These are phyloP conservation scores for Ommatoiulus sabulosus DNA, from an alignment of 2,888 invertebrate genomes.

Conservation along the genomic window DNA sequence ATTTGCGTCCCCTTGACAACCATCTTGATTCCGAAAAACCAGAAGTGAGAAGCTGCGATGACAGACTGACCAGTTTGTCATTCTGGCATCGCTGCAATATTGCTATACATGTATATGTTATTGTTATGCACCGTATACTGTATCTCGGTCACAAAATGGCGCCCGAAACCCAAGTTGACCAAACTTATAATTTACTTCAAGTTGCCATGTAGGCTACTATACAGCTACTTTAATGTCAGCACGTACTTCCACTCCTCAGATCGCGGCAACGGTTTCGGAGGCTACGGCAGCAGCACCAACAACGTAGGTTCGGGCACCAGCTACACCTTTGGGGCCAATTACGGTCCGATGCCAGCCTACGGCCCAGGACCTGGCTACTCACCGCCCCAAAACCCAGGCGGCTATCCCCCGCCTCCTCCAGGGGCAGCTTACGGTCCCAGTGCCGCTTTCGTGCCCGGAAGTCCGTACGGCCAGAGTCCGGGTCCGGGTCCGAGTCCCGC, in stretches of 20 bases:
- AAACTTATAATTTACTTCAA: not conserved
- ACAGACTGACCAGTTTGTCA: too few relatives aligned
- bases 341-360: constrained; percentile 57
- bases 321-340: constrained; percentile 56
- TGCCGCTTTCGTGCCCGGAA: not conserved
- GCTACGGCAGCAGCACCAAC: constrained; percentile 58
- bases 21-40: too few relatives aligned
- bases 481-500: constrained; percentile 40
- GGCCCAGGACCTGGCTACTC: constrained; percentile 56
- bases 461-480: constrained; percentile 41
- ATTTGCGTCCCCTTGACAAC: too few relatives aligned
- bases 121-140: too few relatives aligned
- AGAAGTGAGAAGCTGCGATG: too few relatives aligned
- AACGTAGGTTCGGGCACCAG: constrained; percentile 58
- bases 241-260: constrained; percentile 47
- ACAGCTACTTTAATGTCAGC: not conserved
- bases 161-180: not conserved
- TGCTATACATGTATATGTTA: too few relatives aligned
- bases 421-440: constrained; percentile 42
- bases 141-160: not conserved
- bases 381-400: constrained; percentile 19
- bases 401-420: constrained; percentile 41
- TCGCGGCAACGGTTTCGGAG: constrained; percentile 59
- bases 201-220: too few relatives aligned
- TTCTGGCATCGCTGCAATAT: too few relatives aligned